Evolutionary conservation across 2,888 invertebrate species (phyloP).

Genomic region (Synanthedon andrenaeformis): DNA sequence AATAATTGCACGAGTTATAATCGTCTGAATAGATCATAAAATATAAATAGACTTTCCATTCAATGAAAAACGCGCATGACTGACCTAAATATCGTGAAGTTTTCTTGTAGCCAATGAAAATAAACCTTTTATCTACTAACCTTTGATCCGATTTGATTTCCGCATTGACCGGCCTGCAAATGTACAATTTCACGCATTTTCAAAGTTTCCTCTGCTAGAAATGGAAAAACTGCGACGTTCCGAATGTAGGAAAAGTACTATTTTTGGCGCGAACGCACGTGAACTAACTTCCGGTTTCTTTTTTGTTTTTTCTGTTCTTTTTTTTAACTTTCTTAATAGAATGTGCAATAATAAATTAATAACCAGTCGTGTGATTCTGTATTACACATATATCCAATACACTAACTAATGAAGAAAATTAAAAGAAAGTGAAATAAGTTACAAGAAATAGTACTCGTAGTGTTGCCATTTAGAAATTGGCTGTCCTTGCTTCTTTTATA

Average conservation of each 20-base stretch:
- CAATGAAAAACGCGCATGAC: neutral
- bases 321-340: neutral
- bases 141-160: conserved; percentile 94
- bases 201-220: neutral
- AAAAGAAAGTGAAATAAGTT: too few species aligned
- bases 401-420: too few species aligned
- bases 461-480: too few species aligned
- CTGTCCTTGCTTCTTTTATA: too few species aligned
- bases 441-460: too few species aligned
- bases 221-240: neutral
- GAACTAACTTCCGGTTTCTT: conserved; percentile 6
- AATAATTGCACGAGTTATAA: neutral
- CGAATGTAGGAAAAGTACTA: conserved; percentile 7
- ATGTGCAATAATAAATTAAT: neutral
- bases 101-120: conserved; percentile 1
- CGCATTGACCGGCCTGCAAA: conserved; percentile 90
- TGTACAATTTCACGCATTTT: conserved; percentile 93
- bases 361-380: too few species aligned
- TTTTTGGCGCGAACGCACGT: conserved; percentile 21
- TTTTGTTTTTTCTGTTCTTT: conserved; percentile 5
- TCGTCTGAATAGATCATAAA: neutral
- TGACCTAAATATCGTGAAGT: neutral
- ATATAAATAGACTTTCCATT: conserved; percentile 1
- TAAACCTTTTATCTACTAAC: conserved; percentile 44
- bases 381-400: too few species aligned